Base-by-base conservation (phyloP, 1,140 invertebrate genomes). In the Drosophila murphyi region DNA sequence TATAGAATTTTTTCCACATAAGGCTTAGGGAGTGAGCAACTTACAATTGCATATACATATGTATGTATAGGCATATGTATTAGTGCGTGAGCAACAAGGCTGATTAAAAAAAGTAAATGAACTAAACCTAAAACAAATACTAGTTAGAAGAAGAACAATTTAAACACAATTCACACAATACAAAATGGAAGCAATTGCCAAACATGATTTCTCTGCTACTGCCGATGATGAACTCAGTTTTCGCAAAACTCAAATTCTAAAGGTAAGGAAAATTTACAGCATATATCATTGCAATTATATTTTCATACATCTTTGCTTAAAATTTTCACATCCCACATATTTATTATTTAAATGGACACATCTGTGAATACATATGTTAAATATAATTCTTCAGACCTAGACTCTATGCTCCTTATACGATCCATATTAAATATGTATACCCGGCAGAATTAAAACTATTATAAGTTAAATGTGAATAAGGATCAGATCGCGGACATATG, bases 221-320 rank as follows among this genome's bases (percentile, higher is more conserved):
- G 98, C 98, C 83, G 97, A 98, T 92, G 99, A 99, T 94, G 99
- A 99, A 94, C 96, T 99, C 71, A 99, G 98, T 94, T 99, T 99
- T 95, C 96, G 95, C 87, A 97, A 98, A 94, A 97, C 95, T 91
- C 97, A 98, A 93, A 95, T 98, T 78, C 94, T 99, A 54, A 99
- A 99, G 96, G 98, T 99, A 94, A 92, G 91, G 2, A 60, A 47
- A 35, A 20, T 1, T 7, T 3, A 35, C 3, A 20, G 20, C 20
- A 35, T 8, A 20, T 8, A 3, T 8, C 32, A 2, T 4, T 47
- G 34, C 1, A 59, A 32, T 34, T 34, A 12, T 6, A 12, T 45
- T 12, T 45, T 20, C 7, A 45, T 59, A 32, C 20, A 41, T 31
- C 35, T n/a, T 0, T 3, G 12, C 28, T 7, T 12, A 10, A 29